Base-by-base conservation (phyloP, 2,113 vertebrate genomes). In the Platichthys stellatus region DNA sequence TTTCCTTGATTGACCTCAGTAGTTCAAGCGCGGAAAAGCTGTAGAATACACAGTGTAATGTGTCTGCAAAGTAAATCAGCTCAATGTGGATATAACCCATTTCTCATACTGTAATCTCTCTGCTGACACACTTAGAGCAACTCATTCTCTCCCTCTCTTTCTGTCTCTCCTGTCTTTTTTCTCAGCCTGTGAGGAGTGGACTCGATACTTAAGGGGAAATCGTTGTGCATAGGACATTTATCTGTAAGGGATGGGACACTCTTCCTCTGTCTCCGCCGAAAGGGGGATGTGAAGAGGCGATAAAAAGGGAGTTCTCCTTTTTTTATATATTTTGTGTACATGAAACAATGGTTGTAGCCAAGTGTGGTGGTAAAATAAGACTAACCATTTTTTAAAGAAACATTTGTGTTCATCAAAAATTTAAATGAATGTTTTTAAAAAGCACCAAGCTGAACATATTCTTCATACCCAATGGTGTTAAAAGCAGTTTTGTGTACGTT, bases 111-210 rank as follows among this genome's bases (percentile, higher is more conserved):
- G 63, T 88, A 70, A 75, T 80, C 69, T 69, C 17, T 65, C 21
- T 64, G 14, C 7, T 77, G 67, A 45, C 61, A 72, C 69, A 78
- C 65, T 64, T 63, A 85, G 74, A 85, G 51, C 69, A 57, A 60
- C 73, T 86, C 49, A 57, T 58, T 68, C 63, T 80, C 63, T 85
- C 65, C 18, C n/a, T 76, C 74, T 86, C 35, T 83, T 47, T 77
- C 63, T 82, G 13, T 73, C 56, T 83, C 80, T 88, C 67, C 61
- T 76, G 49, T 90, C 70, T 90, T 70, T 69, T 66, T 88, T 47
- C 69, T 76, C 83, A 92, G 92, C 90, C 86, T 90, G 54, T 93
- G 79, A 86, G 76, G 81, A 82, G 65, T 74, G 86, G 82, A 84
- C 76, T 75, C 23, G 21, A 76, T 71, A 67, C 81, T 71, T 75